Percentiles rank a stretch among this genome's conserved stretches.
These are phyloP conservation scores for Phrynocephalus vlangalii DNA, from an alignment of 2,797 vertebrate species.

Conservation along the genomic window DNA sequence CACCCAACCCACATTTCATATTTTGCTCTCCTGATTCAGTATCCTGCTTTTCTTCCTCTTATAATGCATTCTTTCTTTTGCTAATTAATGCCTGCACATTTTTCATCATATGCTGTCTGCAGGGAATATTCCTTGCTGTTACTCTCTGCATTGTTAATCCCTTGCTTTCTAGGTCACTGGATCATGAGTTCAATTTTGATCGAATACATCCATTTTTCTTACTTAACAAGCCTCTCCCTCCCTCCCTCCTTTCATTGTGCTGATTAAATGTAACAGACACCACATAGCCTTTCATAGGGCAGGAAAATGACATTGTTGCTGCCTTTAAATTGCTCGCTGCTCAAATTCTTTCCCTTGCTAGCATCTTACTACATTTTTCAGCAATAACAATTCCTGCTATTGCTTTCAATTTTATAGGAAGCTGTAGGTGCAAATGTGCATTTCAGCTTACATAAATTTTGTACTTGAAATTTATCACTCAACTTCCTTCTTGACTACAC, in stretches of 20 bases:
- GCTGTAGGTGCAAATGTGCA: background rate
- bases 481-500: background rate
- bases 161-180: background rate
- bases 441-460: background rate
- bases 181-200: background rate
- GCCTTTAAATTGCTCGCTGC: slow-evolving; percentile 2
- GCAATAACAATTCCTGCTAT: background rate
- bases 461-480: background rate
- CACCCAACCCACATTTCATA: background rate
- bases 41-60: background rate
- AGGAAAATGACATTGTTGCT: slow-evolving; percentile 9
- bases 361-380: background rate
- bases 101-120: background rate
- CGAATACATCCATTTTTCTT: background rate
- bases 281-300: background rate
- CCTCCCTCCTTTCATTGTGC: background rate
- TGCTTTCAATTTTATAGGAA: background rate
- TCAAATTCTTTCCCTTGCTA: background rate
- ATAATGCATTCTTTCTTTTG: background rate
- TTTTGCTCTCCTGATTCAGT: slow-evolving; percentile 26
- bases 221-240: background rate
- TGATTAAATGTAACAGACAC: slow-evolving; percentile 16
- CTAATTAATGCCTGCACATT: slow-evolving; percentile 22
- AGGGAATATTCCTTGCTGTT: background rate
- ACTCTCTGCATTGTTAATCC: background rate